Base-by-base conservation (phyloP, 2,113 vertebrate species). In the Prietella phreatophila region DNA sequence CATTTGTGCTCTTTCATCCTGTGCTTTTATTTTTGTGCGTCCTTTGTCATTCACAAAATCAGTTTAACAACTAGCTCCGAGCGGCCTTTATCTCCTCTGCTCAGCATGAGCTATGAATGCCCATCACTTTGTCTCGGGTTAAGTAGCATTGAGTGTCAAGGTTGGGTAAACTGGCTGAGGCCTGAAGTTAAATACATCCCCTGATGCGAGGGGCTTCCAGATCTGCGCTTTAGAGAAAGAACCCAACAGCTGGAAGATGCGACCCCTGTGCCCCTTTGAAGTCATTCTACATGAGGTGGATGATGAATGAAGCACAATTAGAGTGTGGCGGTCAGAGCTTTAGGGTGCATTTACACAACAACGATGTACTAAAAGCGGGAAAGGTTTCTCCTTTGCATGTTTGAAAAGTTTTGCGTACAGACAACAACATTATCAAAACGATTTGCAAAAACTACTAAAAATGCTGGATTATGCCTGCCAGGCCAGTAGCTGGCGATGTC, bases 141-240 rank as follows among this genome's bases (percentile, higher is more conserved):
- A 89, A 88, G 85, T 83, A 56, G 76, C 71, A 73, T 65, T 65
- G 85, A 91, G 90, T 87, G 91, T 91, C 63, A 86, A 86, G 92
- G 92, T 91, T 90, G 91, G 61, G 67, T 91, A 91, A 91, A 90
- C 91, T 15, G 67, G 76, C 36, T n/a, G 5, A 53, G 81, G 82
- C 85, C 67, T 87, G 65, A 69, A 82, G 86, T 82, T 78, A 86
- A 89, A 89, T 79, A 53, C 56, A 80, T 85, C 88, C 69, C 60
- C 73, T 82, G 86, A 55, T 78, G 88, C 17, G 80, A 63, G 39
- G 82, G 58, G 75, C 73, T 55, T 89, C 69, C 69, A 69, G 56
- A 39, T n/a, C 50, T 19, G 83, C 17, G 47, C 82, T 90, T 87
- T 78, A 87, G 69, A 82, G 89, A 61, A 53, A 58, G 55, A 73